These are phyloP conservation scores for Orthochromis malagaraziensis DNA, from an alignment of 2,113 vertebrate species.

Conservation along the genomic window DNA sequence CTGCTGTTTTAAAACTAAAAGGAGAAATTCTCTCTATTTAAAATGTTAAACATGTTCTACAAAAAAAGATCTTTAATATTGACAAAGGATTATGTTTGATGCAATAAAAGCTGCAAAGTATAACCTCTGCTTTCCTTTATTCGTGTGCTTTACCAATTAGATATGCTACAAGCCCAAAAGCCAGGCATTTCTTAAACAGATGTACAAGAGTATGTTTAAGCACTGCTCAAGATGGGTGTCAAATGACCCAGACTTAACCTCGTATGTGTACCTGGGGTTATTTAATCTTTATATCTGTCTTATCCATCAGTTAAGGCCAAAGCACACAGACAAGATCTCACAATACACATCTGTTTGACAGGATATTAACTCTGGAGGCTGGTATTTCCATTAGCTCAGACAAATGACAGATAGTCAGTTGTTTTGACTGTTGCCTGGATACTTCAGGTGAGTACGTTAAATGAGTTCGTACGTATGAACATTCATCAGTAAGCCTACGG, in stretches of 20 bases:
- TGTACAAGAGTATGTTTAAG: background rate
- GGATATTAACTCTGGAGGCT: constrained; percentile 23
- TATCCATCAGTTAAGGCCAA: background rate
- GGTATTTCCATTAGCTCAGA: constrained; percentile 17
- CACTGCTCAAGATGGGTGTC: constrained; percentile 8
- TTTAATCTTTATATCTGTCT: constrained; percentile 25
- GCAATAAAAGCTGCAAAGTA: background rate
- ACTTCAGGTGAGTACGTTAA: constrained; percentile 4
- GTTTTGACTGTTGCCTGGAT: constrained; percentile 51
- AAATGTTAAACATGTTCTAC: background rate
- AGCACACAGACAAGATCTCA: background rate
- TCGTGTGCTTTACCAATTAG: constrained; percentile 5
- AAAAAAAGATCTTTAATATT: background rate
- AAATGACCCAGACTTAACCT: background rate
- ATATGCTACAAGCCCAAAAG: background rate
- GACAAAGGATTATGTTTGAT: background rate
- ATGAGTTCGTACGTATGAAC: background rate
- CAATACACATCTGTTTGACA: constrained; percentile 31
- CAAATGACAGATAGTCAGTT: background rate
- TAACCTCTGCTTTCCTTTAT: background rate
- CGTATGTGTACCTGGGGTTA: background rate
- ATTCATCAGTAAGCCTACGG: background rate
- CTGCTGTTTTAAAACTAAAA: background rate
- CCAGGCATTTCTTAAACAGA: constrained; percentile 8
- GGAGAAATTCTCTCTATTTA: background rate